Percentiles rank a stretch among this genome's conserved stretches.
Conservation (phyloP, 2,888 invertebrate species). For the Gnatocerus cornutus region DNA sequence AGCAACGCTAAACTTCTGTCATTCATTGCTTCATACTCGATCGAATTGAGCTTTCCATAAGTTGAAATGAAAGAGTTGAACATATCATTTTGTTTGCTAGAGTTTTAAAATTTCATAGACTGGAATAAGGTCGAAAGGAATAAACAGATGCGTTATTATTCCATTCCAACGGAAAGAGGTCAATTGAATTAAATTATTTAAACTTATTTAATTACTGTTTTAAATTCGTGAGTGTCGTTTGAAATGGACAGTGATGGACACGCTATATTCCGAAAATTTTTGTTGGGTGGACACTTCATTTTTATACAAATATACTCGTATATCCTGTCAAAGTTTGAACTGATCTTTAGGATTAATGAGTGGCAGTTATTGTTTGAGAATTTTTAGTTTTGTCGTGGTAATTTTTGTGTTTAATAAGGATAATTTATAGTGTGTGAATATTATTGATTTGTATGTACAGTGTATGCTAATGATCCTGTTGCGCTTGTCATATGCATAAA, state of each 20-base stretch:
- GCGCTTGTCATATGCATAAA: neutral
- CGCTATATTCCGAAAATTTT: too few species aligned
- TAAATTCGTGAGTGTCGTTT: too few species aligned
- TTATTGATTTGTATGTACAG: neutral
- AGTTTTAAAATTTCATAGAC: neutral
- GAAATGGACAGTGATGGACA: too few species aligned
- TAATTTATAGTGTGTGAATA: neutral
- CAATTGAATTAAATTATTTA: too few species aligned
- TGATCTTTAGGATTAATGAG: neutral
- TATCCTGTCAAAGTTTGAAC: too few species aligned
- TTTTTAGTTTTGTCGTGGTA: neutral
- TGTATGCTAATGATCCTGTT: constrained; percentile 1
- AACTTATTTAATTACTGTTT: too few species aligned
- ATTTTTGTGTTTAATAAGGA: too few species aligned
- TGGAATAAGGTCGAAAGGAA: neutral
- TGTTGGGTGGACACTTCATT: too few species aligned
- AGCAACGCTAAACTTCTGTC: constrained; percentile 23
- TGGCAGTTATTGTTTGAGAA: neutral
- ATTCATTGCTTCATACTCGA: constrained; percentile 22
- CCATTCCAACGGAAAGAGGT: too few species aligned
- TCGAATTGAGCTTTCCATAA: constrained; percentile 27
- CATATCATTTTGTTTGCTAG: constrained; percentile 13
- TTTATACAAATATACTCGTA: too few species aligned
- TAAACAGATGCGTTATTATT: neutral
- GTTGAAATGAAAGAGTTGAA: constrained; percentile 13